phyloP scores from a whole-genome alignment of 2,797 vertebrate species.

The Sebastes cheni region DNA sequence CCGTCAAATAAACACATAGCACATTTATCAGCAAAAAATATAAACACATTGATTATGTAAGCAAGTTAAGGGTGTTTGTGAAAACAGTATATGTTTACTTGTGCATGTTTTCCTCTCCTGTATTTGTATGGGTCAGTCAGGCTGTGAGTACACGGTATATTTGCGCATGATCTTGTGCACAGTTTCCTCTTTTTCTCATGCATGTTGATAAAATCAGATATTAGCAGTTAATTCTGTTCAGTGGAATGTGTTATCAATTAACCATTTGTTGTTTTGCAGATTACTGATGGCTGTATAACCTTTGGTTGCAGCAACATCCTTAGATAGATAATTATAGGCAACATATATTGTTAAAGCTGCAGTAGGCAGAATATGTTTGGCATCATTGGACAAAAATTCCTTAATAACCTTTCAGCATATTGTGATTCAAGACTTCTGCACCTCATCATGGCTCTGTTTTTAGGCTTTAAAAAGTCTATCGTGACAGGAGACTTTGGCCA shows the following conservation, averaged over 20 bases:
- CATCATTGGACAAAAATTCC: too few species aligned
- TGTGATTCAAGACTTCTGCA: too few species aligned
- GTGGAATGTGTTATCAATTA: not conserved
- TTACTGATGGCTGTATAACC: not conserved
- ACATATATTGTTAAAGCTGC: not conserved
- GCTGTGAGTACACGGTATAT: not conserved
- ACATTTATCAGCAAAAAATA: slow-evolving; percentile 64
- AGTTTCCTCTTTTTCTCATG: not conserved
- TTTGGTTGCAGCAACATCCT: not conserved
- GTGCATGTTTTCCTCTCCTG: not conserved
- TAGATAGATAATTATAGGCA: not conserved
- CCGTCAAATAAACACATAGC: slow-evolving; percentile 65
- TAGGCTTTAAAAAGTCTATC: too few species aligned
- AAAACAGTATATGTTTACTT: slow-evolving; percentile 19
- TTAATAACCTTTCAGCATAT: too few species aligned
- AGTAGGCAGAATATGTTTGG: too few species aligned
- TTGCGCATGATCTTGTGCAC: not conserved
- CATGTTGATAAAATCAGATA: slow-evolving; percentile 14
- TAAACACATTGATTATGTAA: slow-evolving; percentile 62
- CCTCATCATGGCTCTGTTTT: too few species aligned
- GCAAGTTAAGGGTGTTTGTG: slow-evolving; percentile 32
- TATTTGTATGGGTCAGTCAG: not conserved
- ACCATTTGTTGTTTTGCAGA: not conserved
- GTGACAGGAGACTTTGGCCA: too few species aligned
- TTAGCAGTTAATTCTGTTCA: not conserved